These are phyloP conservation scores for Dysidea cf. avara DNA, from an alignment of 37 sponge, comb jelly and placozoan species.

Conservation along the genomic window DNA sequence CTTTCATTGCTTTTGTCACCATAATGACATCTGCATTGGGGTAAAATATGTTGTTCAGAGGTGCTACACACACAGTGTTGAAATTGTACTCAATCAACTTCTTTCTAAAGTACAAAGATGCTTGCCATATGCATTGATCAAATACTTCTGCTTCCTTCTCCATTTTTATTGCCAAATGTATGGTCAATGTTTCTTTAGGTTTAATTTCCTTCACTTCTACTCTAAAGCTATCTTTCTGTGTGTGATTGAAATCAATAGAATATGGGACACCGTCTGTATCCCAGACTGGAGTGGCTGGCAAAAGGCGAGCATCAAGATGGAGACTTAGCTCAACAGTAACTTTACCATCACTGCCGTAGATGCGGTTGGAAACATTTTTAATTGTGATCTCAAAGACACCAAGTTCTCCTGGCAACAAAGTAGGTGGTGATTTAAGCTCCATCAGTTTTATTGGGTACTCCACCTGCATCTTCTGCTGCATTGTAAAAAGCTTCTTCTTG, in stretches of 20 bases:
- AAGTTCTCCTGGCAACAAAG: constrained; percentile 57
- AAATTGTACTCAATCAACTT: constrained; percentile 73
- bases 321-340: constrained; percentile 26
- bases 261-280: not conserved
- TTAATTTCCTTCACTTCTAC: constrained; percentile 36
- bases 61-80: constrained; percentile 39
- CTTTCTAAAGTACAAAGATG: constrained; percentile 58
- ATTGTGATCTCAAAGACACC: constrained; percentile 51
- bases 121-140: constrained; percentile 63
- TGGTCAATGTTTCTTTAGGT: constrained; percentile 28
- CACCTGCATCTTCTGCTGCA: constrained; percentile 35
- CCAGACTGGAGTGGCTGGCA: constrained; percentile 32
- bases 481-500: constrained; percentile 51
- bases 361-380: constrained; percentile 22
- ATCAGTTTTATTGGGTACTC: constrained; percentile 72
- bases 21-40: constrained; percentile 46
- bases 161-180: constrained; percentile 50
- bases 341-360: constrained; percentile 32
- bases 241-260: constrained; percentile 34
- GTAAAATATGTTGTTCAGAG: not conserved
- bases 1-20: constrained; percentile 40
- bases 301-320: constrained; percentile 53
- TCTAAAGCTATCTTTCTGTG: constrained; percentile 27
- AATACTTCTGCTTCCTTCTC: constrained; percentile 37
- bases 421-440: constrained; percentile 34